Conservation (phyloP, 2,888 invertebrate species). For the Syrphus vitripennis region DNA sequence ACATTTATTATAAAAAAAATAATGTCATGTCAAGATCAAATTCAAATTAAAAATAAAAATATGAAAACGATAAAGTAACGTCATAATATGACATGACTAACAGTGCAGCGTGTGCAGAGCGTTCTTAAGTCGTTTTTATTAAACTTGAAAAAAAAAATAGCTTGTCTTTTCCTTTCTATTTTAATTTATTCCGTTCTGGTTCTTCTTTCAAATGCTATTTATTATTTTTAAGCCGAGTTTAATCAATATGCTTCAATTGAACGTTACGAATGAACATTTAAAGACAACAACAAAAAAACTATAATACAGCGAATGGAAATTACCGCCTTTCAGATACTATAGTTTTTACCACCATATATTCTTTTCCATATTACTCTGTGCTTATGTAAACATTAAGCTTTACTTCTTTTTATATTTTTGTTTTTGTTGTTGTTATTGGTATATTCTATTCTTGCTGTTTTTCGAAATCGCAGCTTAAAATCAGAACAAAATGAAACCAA, state of each 20-base stretch:
- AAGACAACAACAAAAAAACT: not conserved
- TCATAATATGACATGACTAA: not conserved
- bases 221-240: constrained; percentile 38
- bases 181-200: constrained; percentile 30
- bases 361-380: constrained; percentile 14
- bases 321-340: constrained; percentile 35
- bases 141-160: constrained; percentile 55
- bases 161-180: constrained; percentile 63
- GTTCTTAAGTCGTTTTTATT: constrained; percentile 13
- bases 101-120: not conserved
- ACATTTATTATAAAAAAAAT: not conserved
- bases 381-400: constrained; percentile 63
- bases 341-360: constrained; percentile 25
- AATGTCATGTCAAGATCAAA: not conserved
- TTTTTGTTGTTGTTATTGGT: not conserved
- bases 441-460: constrained; percentile 45
- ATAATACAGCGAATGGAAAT: constrained; percentile 31
- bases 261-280: not conserved
- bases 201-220: constrained; percentile 6
- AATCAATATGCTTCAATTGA: constrained; percentile 55
- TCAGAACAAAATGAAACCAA: constrained; percentile 32
- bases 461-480: constrained; percentile 58
- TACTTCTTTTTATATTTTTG: not conserved
- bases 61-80: not conserved
- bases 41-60: constrained; percentile 24